Evolutionary conservation across 2,888 invertebrate species (phyloP).

Genomic region (Diabrotica balteata): DNA sequence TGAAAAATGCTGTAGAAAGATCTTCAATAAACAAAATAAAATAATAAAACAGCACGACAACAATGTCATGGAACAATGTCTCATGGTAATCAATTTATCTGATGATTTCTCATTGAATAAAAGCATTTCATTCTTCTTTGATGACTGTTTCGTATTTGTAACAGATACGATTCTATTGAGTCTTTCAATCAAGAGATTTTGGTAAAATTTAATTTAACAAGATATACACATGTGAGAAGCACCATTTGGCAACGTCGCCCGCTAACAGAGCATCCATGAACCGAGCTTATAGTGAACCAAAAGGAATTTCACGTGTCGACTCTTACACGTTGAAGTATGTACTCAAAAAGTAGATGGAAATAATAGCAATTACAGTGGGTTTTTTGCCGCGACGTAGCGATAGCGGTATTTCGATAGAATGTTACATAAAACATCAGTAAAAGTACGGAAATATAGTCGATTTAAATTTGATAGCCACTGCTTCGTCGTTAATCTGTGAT

Average conservation of each 20-base stretch:
- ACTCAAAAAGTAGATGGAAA: conserved; percentile 46
- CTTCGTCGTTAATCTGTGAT: conserved; percentile 27
- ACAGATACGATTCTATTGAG: too few species aligned
- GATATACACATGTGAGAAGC: too few species aligned
- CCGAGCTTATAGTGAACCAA: conserved; percentile 39
- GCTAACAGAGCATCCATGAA: conserved; percentile 30
- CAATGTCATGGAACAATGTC: too few species aligned
- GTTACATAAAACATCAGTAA: conserved; percentile 30
- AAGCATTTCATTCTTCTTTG: too few species aligned
- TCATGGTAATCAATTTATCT: too few species aligned
- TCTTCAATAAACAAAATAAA: too few species aligned
- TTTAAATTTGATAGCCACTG: conserved; percentile 33
- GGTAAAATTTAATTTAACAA: too few species aligned
- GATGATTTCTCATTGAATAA: too few species aligned
- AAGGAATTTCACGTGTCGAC: conserved; percentile 48
- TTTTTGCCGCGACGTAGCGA: conserved; percentile 36
- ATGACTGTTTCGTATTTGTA: too few species aligned
- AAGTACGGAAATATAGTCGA: conserved; percentile 19
- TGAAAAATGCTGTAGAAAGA: too few species aligned
- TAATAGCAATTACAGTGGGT: conserved; percentile 47
- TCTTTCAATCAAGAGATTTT: too few species aligned
- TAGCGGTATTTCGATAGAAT: conserved; percentile 41
- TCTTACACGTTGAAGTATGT: conserved; percentile 45
- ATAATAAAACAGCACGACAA: too few species aligned
- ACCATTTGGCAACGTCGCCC: background rate